Base-by-base conservation (phyloP, 1,140 invertebrate genomes). In the Apis cerana region DNA sequence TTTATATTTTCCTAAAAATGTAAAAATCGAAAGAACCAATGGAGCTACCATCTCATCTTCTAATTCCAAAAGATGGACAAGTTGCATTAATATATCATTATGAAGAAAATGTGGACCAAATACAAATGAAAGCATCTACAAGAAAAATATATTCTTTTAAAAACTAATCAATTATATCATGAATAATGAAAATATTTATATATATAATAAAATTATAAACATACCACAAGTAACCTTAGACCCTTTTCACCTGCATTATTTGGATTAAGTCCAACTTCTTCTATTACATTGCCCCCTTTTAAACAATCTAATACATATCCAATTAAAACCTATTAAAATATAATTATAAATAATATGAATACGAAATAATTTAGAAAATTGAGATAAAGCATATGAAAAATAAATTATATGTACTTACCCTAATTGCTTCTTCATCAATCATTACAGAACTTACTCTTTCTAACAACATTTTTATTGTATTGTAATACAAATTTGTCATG, bases 401-500 rank as follows among this genome's bases (percentile, higher is more conserved):
- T 11, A 19, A 71, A 83, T 12, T 19, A 0, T 27, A 54, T 75
- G 43, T 68, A 88, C 88, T 83, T 92, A 95, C 95, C 75, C 96
- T 95, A 78, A 98, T 95, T 0, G 98, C 97, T 82, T 97, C 96
- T 86, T 97, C 96, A 92, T 99, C 99, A 23, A 99, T 97, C 97
- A 99, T 98, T 5, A 99, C 98, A 0, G 98, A 98, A 61, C 98
- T 98, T 19, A 99, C 97, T 85, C 98, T 95, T 93, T 99, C 98
- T 52, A 99, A 94, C 19, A 99, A 92, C 96, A 98, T 98, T 94
- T 99, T 99, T 89, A 99, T 97, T 2, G 98, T 98, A 90, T 98
- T 98, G 93, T 99, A 99, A 91, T 99, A 98, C 52, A 98, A 92
- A 94, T 99, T 99, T 1, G 98, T 98, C 96, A 98, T 98, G 0